Base-by-base conservation (phyloP, 1,140 invertebrate genomes). In the Apis florea region DNA sequence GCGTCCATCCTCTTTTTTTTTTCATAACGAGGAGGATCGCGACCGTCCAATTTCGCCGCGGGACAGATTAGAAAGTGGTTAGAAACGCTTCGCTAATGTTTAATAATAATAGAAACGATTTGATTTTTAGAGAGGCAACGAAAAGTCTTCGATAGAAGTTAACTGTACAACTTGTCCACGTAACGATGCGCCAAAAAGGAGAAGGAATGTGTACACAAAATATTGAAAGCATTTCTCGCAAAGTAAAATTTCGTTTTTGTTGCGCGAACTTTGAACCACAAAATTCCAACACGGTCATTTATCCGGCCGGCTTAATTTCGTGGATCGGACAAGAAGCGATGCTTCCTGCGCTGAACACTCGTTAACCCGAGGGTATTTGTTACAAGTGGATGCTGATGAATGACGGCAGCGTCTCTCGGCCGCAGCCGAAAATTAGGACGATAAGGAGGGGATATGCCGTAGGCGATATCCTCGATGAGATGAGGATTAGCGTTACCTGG, bases 351-450 rank as follows among this genome's bases (percentile, higher is more conserved):
- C 64, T 59, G 61, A 61, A 40, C 26, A 66, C 47, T 85, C 69
- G 83, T 85, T 86, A 84, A 86, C 70, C 84, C 70, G 64, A 54
- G 79, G 74, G 49, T 79, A 83, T 85, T 86, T 69, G 72, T 87
- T 77, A 76, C 74, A 83, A 83, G 85, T 87, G 64, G 67, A 83
- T 83, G 81, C 76, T 75, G 85, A 87, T 72, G 72, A 83, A 80
- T 77, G 81, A 86, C 31, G 68, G 58, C 31, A n/a, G 68, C 61
- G 75, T 51, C 5, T 26, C 17, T n/a, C n/a, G 26, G 59, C 56
- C 31, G 51, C 59, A n/a, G 69, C 54, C 53, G 69, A 53, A 87
- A 86, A 87, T 86, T 87, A 64, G 86, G 85, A 87, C 79, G 78
- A 84, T 78, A 74, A 70, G 77, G 67, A 54, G 67, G 31, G 31